phyloP scores from a whole-genome alignment of 92 coral and sea anemone species.

The Epizoanthus rinbou region DNA sequence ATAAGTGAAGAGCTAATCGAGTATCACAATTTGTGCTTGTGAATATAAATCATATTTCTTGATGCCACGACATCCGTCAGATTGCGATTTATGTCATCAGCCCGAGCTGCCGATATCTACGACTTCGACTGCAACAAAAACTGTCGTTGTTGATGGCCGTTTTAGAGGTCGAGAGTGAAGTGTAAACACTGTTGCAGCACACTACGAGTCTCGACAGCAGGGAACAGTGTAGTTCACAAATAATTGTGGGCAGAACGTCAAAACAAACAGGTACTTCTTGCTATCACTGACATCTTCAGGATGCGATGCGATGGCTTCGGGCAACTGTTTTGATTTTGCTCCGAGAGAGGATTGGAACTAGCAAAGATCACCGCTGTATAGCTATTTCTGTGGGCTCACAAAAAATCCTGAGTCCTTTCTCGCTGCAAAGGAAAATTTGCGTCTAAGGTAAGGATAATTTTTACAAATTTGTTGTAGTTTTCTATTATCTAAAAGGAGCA shows the following conservation, averaged over 20 bases:
- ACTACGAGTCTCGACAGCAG: not conserved
- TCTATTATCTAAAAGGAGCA: too few relatives aligned
- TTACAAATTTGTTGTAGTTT: too few relatives aligned
- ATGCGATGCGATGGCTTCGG: too few relatives aligned
- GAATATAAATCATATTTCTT: too few relatives aligned
- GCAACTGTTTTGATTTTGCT: too few relatives aligned
- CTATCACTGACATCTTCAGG: not conserved
- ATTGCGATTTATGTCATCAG: not conserved
- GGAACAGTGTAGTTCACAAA: not conserved
- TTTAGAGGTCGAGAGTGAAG: not conserved
- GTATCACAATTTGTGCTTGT: too few relatives aligned
- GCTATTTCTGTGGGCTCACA: not conserved
- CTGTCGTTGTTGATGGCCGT: not conserved
- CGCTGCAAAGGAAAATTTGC: too few relatives aligned
- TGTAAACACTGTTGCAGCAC: not conserved
- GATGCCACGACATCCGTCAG: not conserved
- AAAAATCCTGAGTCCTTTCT: too few relatives aligned
- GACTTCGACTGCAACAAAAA: not conserved
- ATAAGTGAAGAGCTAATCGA: too few relatives aligned
- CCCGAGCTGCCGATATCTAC: too few relatives aligned
- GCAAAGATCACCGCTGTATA: constrained; percentile 5
- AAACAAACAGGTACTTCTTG: constrained; percentile 24
- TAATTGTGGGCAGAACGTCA: not conserved
- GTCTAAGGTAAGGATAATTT: too few relatives aligned
- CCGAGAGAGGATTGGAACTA: not conserved